A percentile compares a stretch with the other conserved stretches of the same genome.
Evolutionary conservation across 2,888 invertebrate genomes (phyloP).

Genomic region (Heliconius hortense): DNA sequence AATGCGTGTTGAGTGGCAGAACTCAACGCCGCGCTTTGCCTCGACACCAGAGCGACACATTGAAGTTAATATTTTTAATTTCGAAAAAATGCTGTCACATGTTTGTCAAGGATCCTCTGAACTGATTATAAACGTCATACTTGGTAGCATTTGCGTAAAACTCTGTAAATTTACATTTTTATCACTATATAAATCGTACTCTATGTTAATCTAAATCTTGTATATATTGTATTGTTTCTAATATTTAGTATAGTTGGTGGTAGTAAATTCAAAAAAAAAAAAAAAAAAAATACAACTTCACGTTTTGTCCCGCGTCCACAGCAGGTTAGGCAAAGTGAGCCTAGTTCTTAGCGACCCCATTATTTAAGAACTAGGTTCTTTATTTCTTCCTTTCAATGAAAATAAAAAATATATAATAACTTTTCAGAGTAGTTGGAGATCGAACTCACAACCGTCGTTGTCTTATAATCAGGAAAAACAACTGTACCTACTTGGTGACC

Average conservation of each 20-base stretch:
- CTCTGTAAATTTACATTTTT: constrained; percentile 5
- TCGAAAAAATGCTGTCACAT: not conserved
- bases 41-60: too few species aligned
- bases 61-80: not conserved
- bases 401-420: too few species aligned
- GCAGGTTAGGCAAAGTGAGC: not conserved
- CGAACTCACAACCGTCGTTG: too few species aligned
- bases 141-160: constrained; percentile 21
- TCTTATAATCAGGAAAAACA: too few species aligned
- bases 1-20: too few species aligned
- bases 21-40: too few species aligned
- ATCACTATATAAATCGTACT: not conserved
- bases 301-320: not conserved
- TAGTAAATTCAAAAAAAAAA: not conserved
- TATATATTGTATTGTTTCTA: not conserved
- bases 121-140: constrained; percentile 23
- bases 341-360: too few species aligned
- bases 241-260: not conserved
- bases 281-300: not conserved
- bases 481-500: too few species aligned
- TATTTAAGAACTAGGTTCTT: too few species aligned
- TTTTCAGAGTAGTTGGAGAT: too few species aligned
- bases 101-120: not conserved
- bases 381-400: too few species aligned
- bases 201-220: not conserved